These are phyloP conservation scores for Ammospiza maritima DNA, from an alignment of 2,797 vertebrate species.

Conservation along the genomic window DNA sequence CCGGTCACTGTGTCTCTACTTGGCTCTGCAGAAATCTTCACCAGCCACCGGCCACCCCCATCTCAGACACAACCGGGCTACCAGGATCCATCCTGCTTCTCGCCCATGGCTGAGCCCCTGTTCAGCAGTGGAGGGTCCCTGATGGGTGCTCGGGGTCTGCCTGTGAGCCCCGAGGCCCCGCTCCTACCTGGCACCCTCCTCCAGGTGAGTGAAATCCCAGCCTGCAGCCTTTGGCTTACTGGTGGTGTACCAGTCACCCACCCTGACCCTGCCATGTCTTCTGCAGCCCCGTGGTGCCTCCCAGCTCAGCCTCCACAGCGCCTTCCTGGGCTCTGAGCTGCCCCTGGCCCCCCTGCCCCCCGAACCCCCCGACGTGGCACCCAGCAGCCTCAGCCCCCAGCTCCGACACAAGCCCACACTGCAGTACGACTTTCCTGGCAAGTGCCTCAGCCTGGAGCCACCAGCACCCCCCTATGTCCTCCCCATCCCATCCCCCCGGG, in stretches of 20 bases:
- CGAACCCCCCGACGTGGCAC: neutral
- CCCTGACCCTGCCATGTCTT: slow-evolving; percentile 14
- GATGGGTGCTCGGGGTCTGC: slow-evolving; percentile 20
- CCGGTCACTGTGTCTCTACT: neutral
- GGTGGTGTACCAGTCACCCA: neutral
- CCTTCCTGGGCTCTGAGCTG: slow-evolving; percentile 68
- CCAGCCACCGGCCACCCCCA: slow-evolving; percentile 29
- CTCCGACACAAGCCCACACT: slow-evolving; percentile 75
- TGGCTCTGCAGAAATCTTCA: slow-evolving; percentile 75
- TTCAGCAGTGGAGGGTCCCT: slow-evolving; percentile 16
- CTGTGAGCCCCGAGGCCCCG: neutral
- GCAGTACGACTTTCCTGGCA: slow-evolving; percentile 71
- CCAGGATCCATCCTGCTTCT: slow-evolving; percentile 68
- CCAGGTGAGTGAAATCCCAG: slow-evolving; percentile 67
- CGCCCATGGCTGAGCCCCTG: slow-evolving; percentile 47
- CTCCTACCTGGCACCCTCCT: slow-evolving; percentile 13
- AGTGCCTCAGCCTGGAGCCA: slow-evolving; percentile 73
- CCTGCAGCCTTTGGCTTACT: fast-evolving
- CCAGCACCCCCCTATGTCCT: slow-evolving; percentile 59
- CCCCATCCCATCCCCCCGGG: slow-evolving; percentile 21
- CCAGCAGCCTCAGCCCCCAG: slow-evolving; percentile 63
- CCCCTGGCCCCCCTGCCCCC: slow-evolving; percentile 22
- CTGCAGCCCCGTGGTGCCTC: slow-evolving; percentile 56
- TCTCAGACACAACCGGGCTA: slow-evolving; percentile 36
- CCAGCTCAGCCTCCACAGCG: slow-evolving; percentile 36